Base-by-base conservation (phyloP, 2,888 invertebrate species). In the Drosophila paucipuncta region DNA sequence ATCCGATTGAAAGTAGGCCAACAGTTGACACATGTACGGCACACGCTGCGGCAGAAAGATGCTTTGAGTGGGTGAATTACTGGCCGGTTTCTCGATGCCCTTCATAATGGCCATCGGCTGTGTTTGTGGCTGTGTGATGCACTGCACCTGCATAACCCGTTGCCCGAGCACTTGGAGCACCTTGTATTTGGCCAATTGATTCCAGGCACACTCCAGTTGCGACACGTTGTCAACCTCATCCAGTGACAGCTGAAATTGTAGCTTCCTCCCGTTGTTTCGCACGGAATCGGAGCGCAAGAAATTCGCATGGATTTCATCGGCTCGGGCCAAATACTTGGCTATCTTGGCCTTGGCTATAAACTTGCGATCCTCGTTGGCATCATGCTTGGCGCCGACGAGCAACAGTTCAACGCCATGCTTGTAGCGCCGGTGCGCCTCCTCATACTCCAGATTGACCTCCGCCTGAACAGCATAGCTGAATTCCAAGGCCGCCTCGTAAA, bases 301-400 rank as follows among this genome's bases (percentile, higher is more conserved):
- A 55, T 92, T 91, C 2, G 92, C 91, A 67, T 90, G 87, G n/a
- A 94, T 92, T 60, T 93, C 92, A 41, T 93, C 93, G 4, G 93
- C 92, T 50, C 93, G 88, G 1, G 91, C 89, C 60, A 94, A 89
- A 71, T 94, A 94, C 64, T 94, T 93, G 37, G 91, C 78, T 30
- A 93, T 92, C 83, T 94, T 94, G 4, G 92, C 91, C 82, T 92
- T 93, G 43, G 93, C 94, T 67, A 94, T 93, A 58, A 90, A 91
- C 76, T 89, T 92, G 5, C 93, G 85, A 57, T 93, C 93, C 22
- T 93, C 92, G 69, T 92, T 93, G 7, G 60, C 69, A 71, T 94
- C 93, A 54, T 89, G 91, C 79, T 93, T 92, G 6, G 92, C 88
- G 2, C 93, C 93, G 7, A 76, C 78, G 1, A 93, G 77, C 13